Base-by-base conservation (phyloP, 2,113 vertebrate species). In the Pelodiscus sinensis region DNA sequence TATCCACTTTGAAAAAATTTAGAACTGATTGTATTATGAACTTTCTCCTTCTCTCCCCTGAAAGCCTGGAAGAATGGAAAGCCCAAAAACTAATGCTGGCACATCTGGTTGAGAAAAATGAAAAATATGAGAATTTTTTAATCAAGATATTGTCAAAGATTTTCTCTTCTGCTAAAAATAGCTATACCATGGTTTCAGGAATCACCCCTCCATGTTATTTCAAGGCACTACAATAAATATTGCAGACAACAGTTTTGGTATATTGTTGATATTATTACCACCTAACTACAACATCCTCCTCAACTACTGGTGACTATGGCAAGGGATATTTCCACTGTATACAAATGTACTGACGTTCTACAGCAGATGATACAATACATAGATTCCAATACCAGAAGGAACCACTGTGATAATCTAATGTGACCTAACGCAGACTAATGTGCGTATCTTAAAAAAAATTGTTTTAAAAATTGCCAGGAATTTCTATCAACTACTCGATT, bases 331-430 rank as follows among this genome's bases (percentile, higher is more conserved):
- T 60, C 3, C 2, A 65, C 10, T 9, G 9, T 89, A 54, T 60
- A 50, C 24, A 25, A 16, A 15, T 79, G 27, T 0, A 1, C n/a
- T 13, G 31, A 84, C 86, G 87, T 94, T 89, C 77, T 85, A 85
- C 35, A 94, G 82, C 27, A 86, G 54, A 88, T 81, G 55, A 96
- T 35, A 55, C 8, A 84, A 84, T 31, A 27, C 29, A 65, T 18
- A 68, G 31, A n/a, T 68, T 29, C 62, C 15, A 68, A 68, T 14
- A 8, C 31, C 16, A n/a, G 31, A 68, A 68, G 31, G 62, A 68
- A 68, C 62, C 29, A n/a, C 16, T 68, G 31, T 68, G 31, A 68
- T 68, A 8, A n/a, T 19, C 29, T 68, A 68, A 68, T 68, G 31
- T 68, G 31, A n/a, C 62, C 16, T 44, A 44, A 44, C 44, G 44